Evolutionary conservation across 2,888 invertebrate genomes (phyloP), one percentile per base, ranked within the genome.

Genomic region (Caenorhabditis sp.): DNA sequence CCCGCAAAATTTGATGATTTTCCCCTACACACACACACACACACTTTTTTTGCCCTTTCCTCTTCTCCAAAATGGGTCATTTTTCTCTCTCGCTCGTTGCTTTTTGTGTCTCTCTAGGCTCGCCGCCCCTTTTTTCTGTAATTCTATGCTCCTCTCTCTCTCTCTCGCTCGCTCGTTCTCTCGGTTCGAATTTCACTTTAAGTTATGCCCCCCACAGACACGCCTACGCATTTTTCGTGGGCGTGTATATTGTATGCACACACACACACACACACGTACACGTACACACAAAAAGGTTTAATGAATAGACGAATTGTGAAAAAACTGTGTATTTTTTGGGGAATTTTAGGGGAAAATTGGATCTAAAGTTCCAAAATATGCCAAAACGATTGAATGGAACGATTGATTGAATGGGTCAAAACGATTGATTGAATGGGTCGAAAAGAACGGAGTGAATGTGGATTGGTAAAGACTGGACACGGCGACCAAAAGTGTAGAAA

Each of bases 171-270:
- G 26, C 48, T 50, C 30, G 30, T 2, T 50, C 9, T 50, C 50
- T 65, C 65, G 65, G 65, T 66, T 66, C 50, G 35, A 66, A 58
- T 46, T 58, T 58, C 59, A 68, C 68, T 58, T 68, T 68, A 58
- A 68, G 58, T 68, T 68, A 59, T 68, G 58, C 9, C 11, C 9
- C 35, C 9, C 35, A 9, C 35, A 2, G 11, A 3, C 35, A 3
- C 9, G 2, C 35, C 4, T 2, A 7, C 35, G 2, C 35, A 13
- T 13, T n/a, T n/a, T n/a, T n/a, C n/a, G n/a, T n/a, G n/a, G n/a
- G n/a, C n/a, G n/a, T n/a, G n/a, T n/a, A n/a, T n/a, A n/a, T n/a
- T n/a, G n/a, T n/a, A 35, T 9, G 13, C 35, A 35, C 35, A 9
- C 35, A 2, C 35, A 3, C 35, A 3, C 9, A 7, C 35, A 3